Evolutionary conservation across 2,113 vertebrate species (phyloP).

Genomic region (Albula goreensis): DNA sequence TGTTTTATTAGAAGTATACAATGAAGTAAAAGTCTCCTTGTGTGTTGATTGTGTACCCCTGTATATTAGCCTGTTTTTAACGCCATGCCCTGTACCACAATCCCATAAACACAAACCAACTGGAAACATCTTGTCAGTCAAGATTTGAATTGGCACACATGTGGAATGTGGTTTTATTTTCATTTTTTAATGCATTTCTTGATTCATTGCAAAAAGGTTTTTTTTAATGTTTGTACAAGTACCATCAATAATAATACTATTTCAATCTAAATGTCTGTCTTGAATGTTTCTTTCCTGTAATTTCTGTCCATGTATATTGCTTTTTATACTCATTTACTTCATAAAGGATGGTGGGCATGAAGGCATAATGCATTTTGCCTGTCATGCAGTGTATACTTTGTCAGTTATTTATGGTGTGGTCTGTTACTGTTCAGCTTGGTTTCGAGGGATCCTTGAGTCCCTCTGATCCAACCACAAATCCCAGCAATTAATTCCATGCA

Average conservation of each 20-base stretch:
- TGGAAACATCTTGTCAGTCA: not conserved
- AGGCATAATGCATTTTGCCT: too few relatives aligned
- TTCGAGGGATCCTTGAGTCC: too few relatives aligned
- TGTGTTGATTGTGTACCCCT: conserved; percentile 5
- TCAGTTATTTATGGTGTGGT: too few relatives aligned
- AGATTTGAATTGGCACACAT: not conserved
- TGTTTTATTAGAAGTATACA: conserved; percentile 11
- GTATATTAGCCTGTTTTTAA: conserved; percentile 4
- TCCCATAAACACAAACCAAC: not conserved
- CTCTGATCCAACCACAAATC: too few relatives aligned
- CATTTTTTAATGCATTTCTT: conserved; percentile 21
- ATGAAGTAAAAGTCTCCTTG: not conserved
- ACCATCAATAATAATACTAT: conserved; percentile 64
- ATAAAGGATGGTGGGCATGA: too few relatives aligned
- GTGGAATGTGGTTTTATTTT: conserved; percentile 3
- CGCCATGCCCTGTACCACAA: not conserved
- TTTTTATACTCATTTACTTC: not conserved
- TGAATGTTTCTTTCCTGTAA: not conserved
- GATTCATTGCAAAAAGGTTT: conserved; percentile 27
- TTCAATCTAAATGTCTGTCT: conserved; percentile 45
- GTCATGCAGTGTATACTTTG: too few relatives aligned
- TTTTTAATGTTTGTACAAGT: conserved; percentile 34
- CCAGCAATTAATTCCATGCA: too few relatives aligned
- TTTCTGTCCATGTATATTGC: not conserved
- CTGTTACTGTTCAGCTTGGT: too few relatives aligned